Conservation (phyloP, 2,113 vertebrate genomes). For the Clarias macrocephalus region DNA sequence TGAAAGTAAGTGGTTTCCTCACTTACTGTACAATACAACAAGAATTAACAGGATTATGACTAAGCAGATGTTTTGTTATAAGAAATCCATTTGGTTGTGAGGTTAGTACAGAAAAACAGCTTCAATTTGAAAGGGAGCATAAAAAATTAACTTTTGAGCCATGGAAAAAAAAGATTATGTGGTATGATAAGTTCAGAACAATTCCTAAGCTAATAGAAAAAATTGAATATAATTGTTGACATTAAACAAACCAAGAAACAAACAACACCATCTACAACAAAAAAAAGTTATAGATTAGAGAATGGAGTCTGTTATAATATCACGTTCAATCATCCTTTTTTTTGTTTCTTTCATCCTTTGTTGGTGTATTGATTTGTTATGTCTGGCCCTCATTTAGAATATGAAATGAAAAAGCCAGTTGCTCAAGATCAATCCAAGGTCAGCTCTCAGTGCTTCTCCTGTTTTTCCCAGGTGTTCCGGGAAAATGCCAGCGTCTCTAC, state of each 20-base stretch:
- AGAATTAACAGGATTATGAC: too few species aligned
- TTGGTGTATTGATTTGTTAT: constrained; percentile 61
- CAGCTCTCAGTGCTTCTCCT: constrained; percentile 62
- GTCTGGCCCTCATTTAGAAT: constrained; percentile 57
- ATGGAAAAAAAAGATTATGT: too few species aligned
- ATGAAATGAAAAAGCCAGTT: constrained; percentile 56
- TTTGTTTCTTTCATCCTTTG: constrained; percentile 44
- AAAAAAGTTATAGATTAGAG: constrained; percentile 3
- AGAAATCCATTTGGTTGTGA: too few species aligned
- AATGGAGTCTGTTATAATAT: constrained; percentile 46
- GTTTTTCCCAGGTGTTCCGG: constrained; percentile 57
- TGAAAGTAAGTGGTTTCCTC: too few species aligned
- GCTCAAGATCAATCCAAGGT: constrained; percentile 69
- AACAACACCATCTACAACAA: not conserved
- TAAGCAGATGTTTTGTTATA: too few species aligned
- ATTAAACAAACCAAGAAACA: not conserved
- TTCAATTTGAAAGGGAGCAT: too few species aligned
- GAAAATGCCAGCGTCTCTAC: constrained; percentile 64
- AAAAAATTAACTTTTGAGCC: too few species aligned
- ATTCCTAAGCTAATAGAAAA: not conserved
- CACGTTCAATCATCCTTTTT: constrained; percentile 54
- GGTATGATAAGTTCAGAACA: too few species aligned
- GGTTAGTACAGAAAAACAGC: too few species aligned
- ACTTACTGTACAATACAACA: too few species aligned
- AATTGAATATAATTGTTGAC: not conserved